Percentiles rank a stretch among this genome's conserved stretches.
Evolutionary conservation across 2,888 invertebrate species (phyloP).

Genomic region (Meghimatium bilineatum): DNA sequence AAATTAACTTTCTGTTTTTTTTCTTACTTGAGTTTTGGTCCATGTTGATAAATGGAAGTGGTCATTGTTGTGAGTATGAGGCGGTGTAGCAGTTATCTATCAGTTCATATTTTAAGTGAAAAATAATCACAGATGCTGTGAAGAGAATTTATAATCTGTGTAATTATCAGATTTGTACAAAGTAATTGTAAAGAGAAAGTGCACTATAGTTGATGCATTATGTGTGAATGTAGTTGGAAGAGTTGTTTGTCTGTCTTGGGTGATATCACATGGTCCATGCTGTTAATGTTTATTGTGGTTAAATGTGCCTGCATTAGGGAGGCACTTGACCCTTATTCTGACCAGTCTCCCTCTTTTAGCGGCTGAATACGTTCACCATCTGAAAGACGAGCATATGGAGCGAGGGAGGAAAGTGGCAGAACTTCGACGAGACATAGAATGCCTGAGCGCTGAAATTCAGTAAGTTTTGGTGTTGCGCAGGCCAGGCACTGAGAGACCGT

Average conservation of each 20-base stretch:
- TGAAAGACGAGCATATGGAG: slow-evolving; percentile 53
- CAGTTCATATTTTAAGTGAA: neutral
- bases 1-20: slow-evolving; percentile 12
- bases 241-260: neutral
- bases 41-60: neutral
- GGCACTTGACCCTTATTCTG: slow-evolving; percentile 53
- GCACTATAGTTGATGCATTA: slow-evolving; percentile 33
- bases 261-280: slow-evolving; percentile 35
- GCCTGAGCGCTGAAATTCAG: slow-evolving; percentile 56
- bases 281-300: slow-evolving; percentile 43
- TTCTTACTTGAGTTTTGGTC: slow-evolving; percentile 1
- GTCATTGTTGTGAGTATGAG: neutral
- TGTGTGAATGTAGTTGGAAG: slow-evolving; percentile 8
- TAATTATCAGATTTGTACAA: neutral
- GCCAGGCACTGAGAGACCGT: slow-evolving; percentile 13
- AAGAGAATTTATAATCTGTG: neutral
- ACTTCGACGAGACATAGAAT: slow-evolving; percentile 54
- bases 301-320: slow-evolving; percentile 48
- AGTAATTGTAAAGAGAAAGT: neutral
- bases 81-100: neutral
- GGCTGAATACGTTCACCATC: slow-evolving; percentile 54
- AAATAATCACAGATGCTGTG: slow-evolving; percentile 4
- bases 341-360: slow-evolving; percentile 58
- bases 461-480: slow-evolving; percentile 50
- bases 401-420: slow-evolving; percentile 51